phyloP scores from a whole-genome alignment of 2,888 invertebrate genomes.

The Thereva unica region DNA sequence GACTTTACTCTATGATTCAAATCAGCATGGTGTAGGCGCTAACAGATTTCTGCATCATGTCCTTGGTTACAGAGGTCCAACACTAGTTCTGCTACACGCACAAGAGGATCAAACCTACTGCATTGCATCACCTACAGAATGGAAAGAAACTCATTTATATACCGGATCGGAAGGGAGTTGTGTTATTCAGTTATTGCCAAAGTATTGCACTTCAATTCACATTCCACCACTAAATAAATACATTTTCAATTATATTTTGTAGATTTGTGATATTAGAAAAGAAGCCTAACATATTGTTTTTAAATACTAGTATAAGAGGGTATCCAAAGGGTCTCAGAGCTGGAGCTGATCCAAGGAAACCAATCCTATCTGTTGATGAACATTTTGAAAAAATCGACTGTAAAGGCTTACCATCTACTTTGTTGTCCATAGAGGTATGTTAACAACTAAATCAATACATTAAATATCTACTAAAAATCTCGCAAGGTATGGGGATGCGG shows the following conservation, averaged over 20 bases:
- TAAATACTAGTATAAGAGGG: slow-evolving; percentile 82
- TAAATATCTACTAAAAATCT: slow-evolving; percentile 2
- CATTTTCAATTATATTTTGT: slow-evolving; percentile 35
- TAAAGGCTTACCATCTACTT: slow-evolving; percentile 67
- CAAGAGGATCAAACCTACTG: slow-evolving; percentile 71
- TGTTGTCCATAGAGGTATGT: slow-evolving; percentile 67
- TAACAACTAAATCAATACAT: slow-evolving; percentile 11
- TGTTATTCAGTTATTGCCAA: slow-evolving; percentile 75
- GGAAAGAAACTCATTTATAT: slow-evolving; percentile 84
- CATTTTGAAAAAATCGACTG: slow-evolving; percentile 74
- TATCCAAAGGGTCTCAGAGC: slow-evolving; percentile 83
- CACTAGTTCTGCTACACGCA: slow-evolving; percentile 65
- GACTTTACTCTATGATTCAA: slow-evolving; percentile 81
- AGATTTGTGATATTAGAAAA: slow-evolving; percentile 65
- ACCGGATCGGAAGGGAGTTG: slow-evolving; percentile 82
- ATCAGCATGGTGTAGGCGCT: slow-evolving; percentile 83
- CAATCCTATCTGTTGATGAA: slow-evolving; percentile 73
- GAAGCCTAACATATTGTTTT: slow-evolving; percentile 78
- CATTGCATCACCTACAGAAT: slow-evolving; percentile 76
- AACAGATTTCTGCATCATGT: slow-evolving; percentile 90
- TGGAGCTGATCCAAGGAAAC: slow-evolving; percentile 78
- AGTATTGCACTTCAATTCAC: slow-evolving; percentile 58
- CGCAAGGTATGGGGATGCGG: slow-evolving; percentile 86
- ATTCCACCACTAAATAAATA: not conserved
- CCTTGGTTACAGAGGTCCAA: slow-evolving; percentile 67